Evolutionary conservation across 37 sponge, comb jelly and placozoan genomes (phyloP).

Genomic region (Petrosia ficiformis): DNA sequence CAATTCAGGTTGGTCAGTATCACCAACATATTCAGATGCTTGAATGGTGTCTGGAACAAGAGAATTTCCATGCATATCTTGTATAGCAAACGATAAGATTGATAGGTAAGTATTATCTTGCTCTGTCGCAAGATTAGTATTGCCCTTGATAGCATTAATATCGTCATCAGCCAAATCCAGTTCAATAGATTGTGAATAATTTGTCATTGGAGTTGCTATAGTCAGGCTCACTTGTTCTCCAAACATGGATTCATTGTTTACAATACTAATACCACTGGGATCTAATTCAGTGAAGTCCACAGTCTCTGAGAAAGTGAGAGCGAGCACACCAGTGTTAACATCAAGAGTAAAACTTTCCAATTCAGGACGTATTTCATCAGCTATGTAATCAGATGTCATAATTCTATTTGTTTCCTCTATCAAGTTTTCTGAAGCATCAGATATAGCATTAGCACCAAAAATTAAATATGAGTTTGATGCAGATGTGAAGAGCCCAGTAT

Average conservation of each 20-base stretch:
- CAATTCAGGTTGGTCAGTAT: constrained; percentile 48
- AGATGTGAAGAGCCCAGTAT: constrained; percentile 35
- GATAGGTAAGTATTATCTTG: constrained; percentile 60
- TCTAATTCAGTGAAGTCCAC: constrained; percentile 53
- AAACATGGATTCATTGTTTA: constrained; percentile 17
- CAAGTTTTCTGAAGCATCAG: constrained; percentile 51
- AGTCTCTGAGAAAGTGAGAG: constrained; percentile 72
- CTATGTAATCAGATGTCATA: constrained; percentile 38
- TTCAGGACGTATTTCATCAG: constrained; percentile 51
- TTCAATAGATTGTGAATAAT: constrained; percentile 30
- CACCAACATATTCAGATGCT: constrained; percentile 38
- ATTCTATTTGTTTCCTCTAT: constrained; percentile 19
- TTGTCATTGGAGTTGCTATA: constrained; percentile 49
- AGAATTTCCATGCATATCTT: constrained; percentile 58
- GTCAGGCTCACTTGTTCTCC: constrained; percentile 45
- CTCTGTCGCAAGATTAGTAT: constrained; percentile 43
- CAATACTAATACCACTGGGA: constrained; percentile 60
- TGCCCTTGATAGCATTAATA: constrained; percentile 73
- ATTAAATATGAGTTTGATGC: constrained; percentile 44
- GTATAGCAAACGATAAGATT: constrained; percentile 36
- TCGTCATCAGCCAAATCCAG: constrained; percentile 41
- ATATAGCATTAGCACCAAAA: constrained; percentile 21
- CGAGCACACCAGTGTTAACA: constrained; percentile 57
- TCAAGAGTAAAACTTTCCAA: constrained; percentile 54
- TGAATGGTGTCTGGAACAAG: constrained; percentile 18